phyloP scores from a whole-genome alignment of 2,797 vertebrate genomes.

The Sebastes miniatus region DNA sequence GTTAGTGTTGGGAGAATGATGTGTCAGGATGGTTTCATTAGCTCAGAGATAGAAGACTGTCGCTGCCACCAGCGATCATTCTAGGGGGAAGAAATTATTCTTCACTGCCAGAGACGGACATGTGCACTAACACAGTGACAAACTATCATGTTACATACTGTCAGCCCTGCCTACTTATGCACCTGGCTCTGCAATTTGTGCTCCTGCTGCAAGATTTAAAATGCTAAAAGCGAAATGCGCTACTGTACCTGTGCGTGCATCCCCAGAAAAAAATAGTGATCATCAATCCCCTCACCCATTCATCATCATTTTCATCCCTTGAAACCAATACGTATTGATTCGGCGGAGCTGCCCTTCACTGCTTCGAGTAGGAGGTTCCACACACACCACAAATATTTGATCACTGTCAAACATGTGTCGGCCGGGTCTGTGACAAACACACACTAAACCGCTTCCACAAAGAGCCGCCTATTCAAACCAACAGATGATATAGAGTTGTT shows the following conservation, averaged over 20 bases:
- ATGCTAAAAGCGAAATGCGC: slow-evolving; percentile 17
- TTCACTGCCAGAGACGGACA: slow-evolving; percentile 50
- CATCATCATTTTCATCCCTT: slow-evolving; percentile 66
- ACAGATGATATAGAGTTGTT: slow-evolving; percentile 71
- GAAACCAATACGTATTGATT: slow-evolving; percentile 69
- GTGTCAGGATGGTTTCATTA: slow-evolving; percentile 79
- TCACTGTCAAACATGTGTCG: slow-evolving; percentile 75
- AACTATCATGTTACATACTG: slow-evolving; percentile 47
- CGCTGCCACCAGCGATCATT: slow-evolving; percentile 63
- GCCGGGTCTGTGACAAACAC: slow-evolving; percentile 62
- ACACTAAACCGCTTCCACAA: slow-evolving; percentile 61
- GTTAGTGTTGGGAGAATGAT: slow-evolving; percentile 79
- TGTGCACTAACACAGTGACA: slow-evolving; percentile 58
- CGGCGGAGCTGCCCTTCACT: slow-evolving; percentile 56
- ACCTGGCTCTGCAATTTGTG: slow-evolving; percentile 38
- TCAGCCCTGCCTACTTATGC: slow-evolving; percentile 53
- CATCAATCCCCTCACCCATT: slow-evolving; percentile 47
- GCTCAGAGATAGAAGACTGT: slow-evolving; percentile 75
- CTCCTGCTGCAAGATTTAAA: slow-evolving; percentile 45
- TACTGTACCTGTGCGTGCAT: slow-evolving; percentile 16
- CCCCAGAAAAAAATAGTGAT: slow-evolving; percentile 24
- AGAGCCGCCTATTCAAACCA: slow-evolving; percentile 67
- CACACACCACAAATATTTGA: slow-evolving; percentile 69
- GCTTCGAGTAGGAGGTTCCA: slow-evolving; percentile 67
- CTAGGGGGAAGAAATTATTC: slow-evolving; percentile 48